phyloP scores from a whole-genome alignment of 2,888 invertebrate species.

The Xanthia icteritia region DNA sequence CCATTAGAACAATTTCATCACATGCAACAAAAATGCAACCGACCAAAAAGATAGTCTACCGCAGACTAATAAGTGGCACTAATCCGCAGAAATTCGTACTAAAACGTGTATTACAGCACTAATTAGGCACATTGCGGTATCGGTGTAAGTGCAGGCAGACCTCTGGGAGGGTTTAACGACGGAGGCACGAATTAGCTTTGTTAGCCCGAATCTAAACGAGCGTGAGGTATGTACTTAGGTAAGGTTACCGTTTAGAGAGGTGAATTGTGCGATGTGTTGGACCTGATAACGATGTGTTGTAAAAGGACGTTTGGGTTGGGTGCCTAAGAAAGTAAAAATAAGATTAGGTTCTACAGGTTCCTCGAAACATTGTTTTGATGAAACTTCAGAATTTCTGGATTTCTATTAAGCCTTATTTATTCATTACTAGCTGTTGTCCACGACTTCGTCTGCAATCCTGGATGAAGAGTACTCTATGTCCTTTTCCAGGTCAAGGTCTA shows the following conservation, averaged over 20 bases:
- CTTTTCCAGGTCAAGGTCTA: no score
- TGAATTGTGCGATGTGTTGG: slow-evolving; percentile 18
- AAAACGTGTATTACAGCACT: slow-evolving; percentile 54
- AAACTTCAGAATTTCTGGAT: not conserved
- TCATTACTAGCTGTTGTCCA: no score
- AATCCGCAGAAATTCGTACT: slow-evolving; percentile 56
- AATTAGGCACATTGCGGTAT: slow-evolving; percentile 58
- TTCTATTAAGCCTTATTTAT: not conserved
- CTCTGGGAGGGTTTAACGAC: slow-evolving; percentile 44
- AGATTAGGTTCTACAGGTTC: not conserved
- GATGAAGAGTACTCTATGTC: no score
- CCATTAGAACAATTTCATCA: not conserved
- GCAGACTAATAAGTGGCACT: slow-evolving; percentile 38
- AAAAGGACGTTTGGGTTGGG: not conserved
- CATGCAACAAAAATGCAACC: slow-evolving; percentile 23
- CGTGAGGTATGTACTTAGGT: slow-evolving; percentile 36
- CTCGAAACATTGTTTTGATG: not conserved
- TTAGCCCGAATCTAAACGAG: slow-evolving; percentile 42
- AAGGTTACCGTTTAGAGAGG: slow-evolving; percentile 22
- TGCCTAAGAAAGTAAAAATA: not conserved
- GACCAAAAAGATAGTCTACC: slow-evolving; percentile 28
- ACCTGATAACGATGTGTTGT: slow-evolving; percentile 11
- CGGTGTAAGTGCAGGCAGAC: slow-evolving; percentile 29
- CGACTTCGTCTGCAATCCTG: no score
- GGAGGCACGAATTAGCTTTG: slow-evolving; percentile 43